Evolutionary conservation across 2,888 invertebrate species (phyloP).

Genomic region (Drosophila niveifrons): DNA sequence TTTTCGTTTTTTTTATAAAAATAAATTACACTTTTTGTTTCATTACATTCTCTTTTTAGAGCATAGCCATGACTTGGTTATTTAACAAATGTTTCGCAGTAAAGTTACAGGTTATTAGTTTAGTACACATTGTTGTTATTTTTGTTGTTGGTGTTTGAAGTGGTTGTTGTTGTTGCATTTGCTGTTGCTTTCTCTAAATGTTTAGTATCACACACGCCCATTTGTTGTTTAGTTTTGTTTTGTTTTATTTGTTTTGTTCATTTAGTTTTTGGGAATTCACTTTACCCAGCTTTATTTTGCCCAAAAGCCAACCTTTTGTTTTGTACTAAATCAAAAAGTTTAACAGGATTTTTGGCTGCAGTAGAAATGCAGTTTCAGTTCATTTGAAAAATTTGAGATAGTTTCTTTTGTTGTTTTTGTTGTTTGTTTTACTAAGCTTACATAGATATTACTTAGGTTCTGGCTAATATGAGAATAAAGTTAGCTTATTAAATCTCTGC

Average conservation of each 20-base stretch:
- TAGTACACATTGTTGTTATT: conserved; percentile 43
- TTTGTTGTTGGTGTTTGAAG: conserved; percentile 7
- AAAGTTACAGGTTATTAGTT: conserved; percentile 47
- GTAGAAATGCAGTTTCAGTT: conserved; percentile 55
- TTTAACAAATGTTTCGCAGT: conserved; percentile 18
- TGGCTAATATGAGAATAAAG: conserved; percentile 54
- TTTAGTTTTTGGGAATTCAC: conserved; percentile 18
- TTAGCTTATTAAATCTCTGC: conserved; percentile 42
- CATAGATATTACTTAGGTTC: conserved; percentile 41
- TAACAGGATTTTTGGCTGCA: conserved; percentile 18
- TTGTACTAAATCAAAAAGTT: conserved; percentile 66
- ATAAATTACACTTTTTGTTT: conserved; percentile 57
- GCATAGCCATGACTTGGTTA: conserved; percentile 35
- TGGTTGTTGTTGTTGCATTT: conserved; percentile 27
- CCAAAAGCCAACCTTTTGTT: conserved; percentile 41
- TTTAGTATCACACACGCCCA: conserved; percentile 81
- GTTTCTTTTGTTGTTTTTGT: conserved; percentile 12
- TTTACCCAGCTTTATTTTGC: background rate
- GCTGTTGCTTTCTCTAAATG: conserved; percentile 65
- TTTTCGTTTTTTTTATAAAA: conserved; percentile 62
- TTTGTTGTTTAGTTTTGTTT: conserved; percentile 43
- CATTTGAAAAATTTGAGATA: conserved; percentile 55
- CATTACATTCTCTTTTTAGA: conserved; percentile 10
- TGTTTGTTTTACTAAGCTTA: conserved; percentile 37
- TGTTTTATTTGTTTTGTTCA: conserved; percentile 24